Conservation (phyloP, 2,888 invertebrate genomes). For the Hipparchia sbordonii region DNA sequence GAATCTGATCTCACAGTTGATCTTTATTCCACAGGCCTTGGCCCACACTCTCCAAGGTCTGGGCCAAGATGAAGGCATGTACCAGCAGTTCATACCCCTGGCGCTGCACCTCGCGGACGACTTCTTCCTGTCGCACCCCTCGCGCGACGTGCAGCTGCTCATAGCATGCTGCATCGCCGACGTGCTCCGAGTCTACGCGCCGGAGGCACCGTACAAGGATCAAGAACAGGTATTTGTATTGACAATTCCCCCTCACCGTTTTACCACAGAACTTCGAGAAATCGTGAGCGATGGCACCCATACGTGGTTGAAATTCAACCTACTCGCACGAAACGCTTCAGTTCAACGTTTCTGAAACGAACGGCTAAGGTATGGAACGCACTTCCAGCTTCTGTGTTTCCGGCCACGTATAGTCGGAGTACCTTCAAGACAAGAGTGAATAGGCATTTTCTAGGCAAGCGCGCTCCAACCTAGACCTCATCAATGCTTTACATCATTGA, state of each 20-base stretch:
- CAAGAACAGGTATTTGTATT: conserved; percentile 89
- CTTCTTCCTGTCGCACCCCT: conserved; percentile 93
- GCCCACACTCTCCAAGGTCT: conserved; percentile 98
- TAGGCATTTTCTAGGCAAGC: no score
- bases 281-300: no score
- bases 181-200: conserved; percentile 97
- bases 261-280: not conserved
- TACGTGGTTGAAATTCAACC: no score
- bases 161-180: conserved; percentile 99
- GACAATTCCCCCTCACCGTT: not conserved
- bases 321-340: no score
- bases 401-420: no score
- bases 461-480: no score
- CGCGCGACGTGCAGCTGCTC: conserved; percentile 95
- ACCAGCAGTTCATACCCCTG: conserved; percentile 95
- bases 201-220: conserved; percentile 98
- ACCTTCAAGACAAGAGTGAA: no score
- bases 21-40: conserved; percentile 83
- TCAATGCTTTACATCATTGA: no score
- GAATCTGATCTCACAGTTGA: not conserved
- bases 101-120: conserved; percentile 97
- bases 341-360: no score
- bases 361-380: no score
- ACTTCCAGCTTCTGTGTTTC: no score
- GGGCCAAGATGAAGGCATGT: conserved; percentile 97